These are phyloP conservation scores for Uropetala carovei DNA, from an alignment of 2,888 invertebrate genomes.

Conservation along the genomic window DNA sequence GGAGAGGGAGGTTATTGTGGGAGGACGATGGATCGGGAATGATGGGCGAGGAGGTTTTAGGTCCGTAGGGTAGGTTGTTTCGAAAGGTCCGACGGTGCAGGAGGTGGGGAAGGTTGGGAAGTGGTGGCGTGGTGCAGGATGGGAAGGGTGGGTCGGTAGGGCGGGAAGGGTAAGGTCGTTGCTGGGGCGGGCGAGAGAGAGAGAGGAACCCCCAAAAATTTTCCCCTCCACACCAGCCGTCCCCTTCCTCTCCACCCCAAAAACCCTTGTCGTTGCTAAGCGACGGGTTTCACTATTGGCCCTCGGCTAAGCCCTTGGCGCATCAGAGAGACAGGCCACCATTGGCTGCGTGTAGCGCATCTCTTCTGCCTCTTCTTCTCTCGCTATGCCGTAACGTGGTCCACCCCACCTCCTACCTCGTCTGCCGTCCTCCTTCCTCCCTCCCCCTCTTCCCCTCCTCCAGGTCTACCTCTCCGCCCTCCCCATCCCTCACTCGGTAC, in stretches of 20 bases:
- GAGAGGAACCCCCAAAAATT: slow-evolving; percentile 21
- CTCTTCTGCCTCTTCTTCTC: slow-evolving; percentile 26
- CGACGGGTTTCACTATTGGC: slow-evolving; percentile 47
- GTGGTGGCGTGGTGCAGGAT: background rate
- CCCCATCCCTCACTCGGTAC: background rate
- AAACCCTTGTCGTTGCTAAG: slow-evolving; percentile 39
- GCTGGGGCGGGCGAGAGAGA: background rate
- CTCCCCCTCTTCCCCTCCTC: background rate
- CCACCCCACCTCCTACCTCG: background rate
- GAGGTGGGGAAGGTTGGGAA: background rate
- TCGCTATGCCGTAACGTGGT: background rate
- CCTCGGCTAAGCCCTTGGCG: slow-evolving; percentile 31
- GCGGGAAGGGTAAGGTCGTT: background rate
- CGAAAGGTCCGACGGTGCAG: background rate
- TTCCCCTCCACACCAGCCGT: slow-evolving; percentile 13
- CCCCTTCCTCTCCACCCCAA: slow-evolving; percentile 1
- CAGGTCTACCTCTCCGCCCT: background rate
- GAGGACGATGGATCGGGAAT: slow-evolving; percentile 50
- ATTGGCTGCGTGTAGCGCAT: slow-evolving; percentile 44
- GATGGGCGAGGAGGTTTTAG: slow-evolving; percentile 21
- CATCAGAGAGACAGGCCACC: background rate
- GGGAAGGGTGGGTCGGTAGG: background rate
- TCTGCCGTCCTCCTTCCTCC: background rate
- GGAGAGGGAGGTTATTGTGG: background rate
- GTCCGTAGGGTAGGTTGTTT: slow-evolving; percentile 61